phyloP scores from a whole-genome alignment of 2,113 vertebrate genomes.

The Donacobius atricapilla region DNA sequence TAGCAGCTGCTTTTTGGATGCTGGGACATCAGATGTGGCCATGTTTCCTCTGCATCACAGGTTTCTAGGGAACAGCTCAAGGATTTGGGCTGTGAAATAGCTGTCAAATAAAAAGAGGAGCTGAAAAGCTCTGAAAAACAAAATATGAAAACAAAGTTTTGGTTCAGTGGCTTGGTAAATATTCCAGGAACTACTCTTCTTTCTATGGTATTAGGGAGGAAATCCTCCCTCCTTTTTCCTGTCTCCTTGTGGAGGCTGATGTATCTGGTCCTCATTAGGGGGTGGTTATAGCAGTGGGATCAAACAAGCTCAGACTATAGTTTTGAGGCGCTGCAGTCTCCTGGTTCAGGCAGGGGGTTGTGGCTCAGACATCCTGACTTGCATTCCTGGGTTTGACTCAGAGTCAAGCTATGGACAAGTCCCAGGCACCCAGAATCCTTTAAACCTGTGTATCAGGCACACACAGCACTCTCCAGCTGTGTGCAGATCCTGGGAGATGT shows the following conservation, averaged over 20 bases:
- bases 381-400: not conserved
- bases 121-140: not conserved
- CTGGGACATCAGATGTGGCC: no score
- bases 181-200: slow-evolving; percentile 34
- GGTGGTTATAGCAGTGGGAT: not conserved
- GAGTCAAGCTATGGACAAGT: not conserved
- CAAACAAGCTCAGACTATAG: not conserved
- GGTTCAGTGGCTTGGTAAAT: slow-evolving; percentile 36
- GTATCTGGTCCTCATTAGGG: slow-evolving; percentile 36
- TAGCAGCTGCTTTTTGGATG: not conserved
- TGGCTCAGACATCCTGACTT: not conserved
- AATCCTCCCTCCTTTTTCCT: not conserved
- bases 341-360: not conserved
- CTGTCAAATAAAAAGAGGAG: not conserved
- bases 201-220: not conserved
- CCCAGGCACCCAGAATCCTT: not conserved
- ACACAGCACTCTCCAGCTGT: not conserved
- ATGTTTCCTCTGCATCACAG: not conserved
- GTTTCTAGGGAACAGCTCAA: not conserved
- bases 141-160: slow-evolving; percentile 27
- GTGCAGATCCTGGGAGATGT: not conserved
- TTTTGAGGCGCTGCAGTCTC: not conserved
- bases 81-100: not conserved
- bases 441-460: not conserved
- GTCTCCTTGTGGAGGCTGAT: not conserved